Base-by-base conservation (phyloP, 2,888 invertebrate species). In the Thelaira solivaga region DNA sequence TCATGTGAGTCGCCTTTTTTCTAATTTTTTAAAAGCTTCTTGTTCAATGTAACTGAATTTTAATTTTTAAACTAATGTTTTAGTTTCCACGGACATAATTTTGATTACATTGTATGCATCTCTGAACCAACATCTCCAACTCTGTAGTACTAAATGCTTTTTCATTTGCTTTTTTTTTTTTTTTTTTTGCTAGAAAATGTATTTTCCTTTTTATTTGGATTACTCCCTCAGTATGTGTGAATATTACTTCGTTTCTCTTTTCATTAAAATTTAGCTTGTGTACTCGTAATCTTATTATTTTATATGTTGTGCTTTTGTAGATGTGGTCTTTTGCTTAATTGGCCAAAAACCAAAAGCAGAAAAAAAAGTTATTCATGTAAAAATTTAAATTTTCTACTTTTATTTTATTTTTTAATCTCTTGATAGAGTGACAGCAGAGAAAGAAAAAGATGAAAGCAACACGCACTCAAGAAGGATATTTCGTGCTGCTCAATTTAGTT, bases 261-360 rank as follows among this genome's bases (percentile, higher is more conserved):
- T 47, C 16, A 47, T 57, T 18, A 29, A 39, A 49, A 59, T 59
- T 69, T 49, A 20, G 29, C 49, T 62, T 61, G 29, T 64, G 41
- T 69, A 65, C 69, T 67, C 61, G 41, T 69, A 65, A 74, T 67
- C 61, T 57, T 69, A 71, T 79, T 67, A 65, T 57, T 59, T 59
- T 65, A 26, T 65, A 75, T 75, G 71, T 75, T 61, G 43, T 77
- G 76, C 55, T 55, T 61, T 68, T 72, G 72, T 75, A 67, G 65
- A 72, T 75, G 49, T 67, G 79, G 71, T 57, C 55, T 43, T 79
- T 57, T 71, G 75, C 71, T 75, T 75, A 79, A 79, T 79, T 79
- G 79, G 79, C 67, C 75, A 71, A 71, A 67, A 61, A 20, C 20
- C 20, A n/a, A 26, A 45, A 20, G 53, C 8, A 43, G 34, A 29